Percentiles rank a stretch among this genome's conserved stretches.
Evolutionary conservation across 1,140 invertebrate species (phyloP).

Genomic region (Drosophila ironensis): DNA sequence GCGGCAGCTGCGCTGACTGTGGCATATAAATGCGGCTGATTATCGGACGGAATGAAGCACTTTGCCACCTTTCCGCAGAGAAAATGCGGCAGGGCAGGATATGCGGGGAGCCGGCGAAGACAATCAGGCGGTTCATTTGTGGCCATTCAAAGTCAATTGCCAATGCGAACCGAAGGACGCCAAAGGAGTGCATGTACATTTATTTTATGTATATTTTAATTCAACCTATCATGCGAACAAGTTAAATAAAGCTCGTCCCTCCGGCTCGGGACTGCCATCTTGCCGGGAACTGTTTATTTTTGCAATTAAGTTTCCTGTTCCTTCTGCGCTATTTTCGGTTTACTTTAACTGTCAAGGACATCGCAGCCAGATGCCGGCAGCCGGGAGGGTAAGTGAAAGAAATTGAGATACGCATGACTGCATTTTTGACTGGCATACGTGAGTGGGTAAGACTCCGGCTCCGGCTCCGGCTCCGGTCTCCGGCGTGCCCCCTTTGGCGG

Average conservation of each 20-base stretch:
- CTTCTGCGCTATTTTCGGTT: constrained; percentile 4
- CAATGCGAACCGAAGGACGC: not conserved
- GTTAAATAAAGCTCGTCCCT: not conserved
- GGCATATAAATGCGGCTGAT: constrained; percentile 75
- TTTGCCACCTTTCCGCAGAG: constrained; percentile 14
- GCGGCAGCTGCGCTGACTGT: constrained; percentile 32
- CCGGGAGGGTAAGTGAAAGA: constrained; percentile 19
- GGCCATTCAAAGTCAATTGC: constrained; percentile 49
- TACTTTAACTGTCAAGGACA: constrained; percentile 22
- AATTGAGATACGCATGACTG: constrained; percentile 46
- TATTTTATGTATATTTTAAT: not conserved
- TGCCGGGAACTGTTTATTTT: constrained; percentile 19
- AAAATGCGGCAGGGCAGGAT: constrained; percentile 6
- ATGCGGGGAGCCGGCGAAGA: constrained; percentile 37
- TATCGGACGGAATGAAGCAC: constrained; percentile 42
- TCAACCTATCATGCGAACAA: not conserved
- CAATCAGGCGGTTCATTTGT: constrained; percentile 61
- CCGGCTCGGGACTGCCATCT: not conserved
- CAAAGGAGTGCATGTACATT: not conserved
- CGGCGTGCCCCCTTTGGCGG: not conserved
- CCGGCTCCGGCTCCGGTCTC: not conserved
- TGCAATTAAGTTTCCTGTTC: constrained; percentile 44
- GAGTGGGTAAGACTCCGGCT: not conserved
- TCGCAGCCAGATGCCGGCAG: no score
- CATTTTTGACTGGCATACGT: constrained; percentile 49